Evolutionary conservation across 1,140 invertebrate species (phyloP).

Genomic region (Euschistus heros): DNA sequence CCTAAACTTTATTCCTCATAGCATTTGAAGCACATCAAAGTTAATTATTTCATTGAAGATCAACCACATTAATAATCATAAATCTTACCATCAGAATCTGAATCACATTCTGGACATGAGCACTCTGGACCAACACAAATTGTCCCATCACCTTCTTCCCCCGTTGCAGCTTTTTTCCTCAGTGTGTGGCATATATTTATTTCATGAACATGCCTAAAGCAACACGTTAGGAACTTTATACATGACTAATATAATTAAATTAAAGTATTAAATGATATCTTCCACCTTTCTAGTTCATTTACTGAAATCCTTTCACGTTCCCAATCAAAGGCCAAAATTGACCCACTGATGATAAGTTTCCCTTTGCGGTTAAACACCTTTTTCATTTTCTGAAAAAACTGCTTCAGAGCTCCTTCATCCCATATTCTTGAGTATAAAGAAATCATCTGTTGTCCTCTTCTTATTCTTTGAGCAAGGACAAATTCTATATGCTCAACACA

Average conservation of each 20-base stretch:
- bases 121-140: not conserved
- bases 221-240: not conserved
- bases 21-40: no score
- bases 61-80: no score
- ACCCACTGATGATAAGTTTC: not conserved
- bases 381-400: constrained; percentile 36
- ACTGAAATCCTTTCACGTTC: constrained; percentile 42
- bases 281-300: constrained; percentile 39
- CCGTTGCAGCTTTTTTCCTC: not conserved
- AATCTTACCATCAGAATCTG: not conserved
- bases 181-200: constrained; percentile 1
- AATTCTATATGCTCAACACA: constrained; percentile 52
- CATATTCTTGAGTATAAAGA: constrained; percentile 49
- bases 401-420: constrained; percentile 45
- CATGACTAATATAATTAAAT: not conserved
- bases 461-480: constrained; percentile 47
- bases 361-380: constrained; percentile 29
- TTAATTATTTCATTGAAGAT: no score
- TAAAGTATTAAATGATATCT: constrained; percentile 1
- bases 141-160: not conserved
- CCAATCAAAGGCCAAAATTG: constrained; percentile 42
- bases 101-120: constrained; percentile 16
- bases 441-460: constrained; percentile 49
- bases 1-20: not conserved
- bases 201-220: constrained; percentile 5